These are phyloP conservation scores for Melanargia galathea DNA, from an alignment of 2,888 invertebrate species.

Conservation along the genomic window DNA sequence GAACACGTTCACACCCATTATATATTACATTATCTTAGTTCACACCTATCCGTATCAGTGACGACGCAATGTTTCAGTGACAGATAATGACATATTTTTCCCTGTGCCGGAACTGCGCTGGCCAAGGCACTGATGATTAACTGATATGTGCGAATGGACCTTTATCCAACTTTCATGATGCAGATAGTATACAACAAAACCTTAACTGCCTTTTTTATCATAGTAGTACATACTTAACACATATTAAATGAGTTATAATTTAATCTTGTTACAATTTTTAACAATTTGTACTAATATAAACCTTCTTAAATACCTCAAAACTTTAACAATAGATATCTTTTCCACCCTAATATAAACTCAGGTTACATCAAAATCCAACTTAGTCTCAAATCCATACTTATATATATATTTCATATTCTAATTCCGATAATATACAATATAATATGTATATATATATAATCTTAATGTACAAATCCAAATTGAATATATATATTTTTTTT, in stretches of 20 bases:
- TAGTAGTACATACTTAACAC: not conserved
- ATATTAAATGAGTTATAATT: not conserved
- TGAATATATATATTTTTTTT: not conserved
- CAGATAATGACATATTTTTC: too few relatives aligned
- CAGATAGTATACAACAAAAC: too few relatives aligned
- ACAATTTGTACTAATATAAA: slow-evolving; percentile 60
- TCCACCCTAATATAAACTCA: slow-evolving; percentile 32
- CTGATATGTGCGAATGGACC: too few relatives aligned
- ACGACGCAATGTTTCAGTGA: too few relatives aligned
- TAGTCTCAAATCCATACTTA: slow-evolving; percentile 12
- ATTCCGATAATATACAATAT: not conserved
- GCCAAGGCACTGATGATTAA: too few relatives aligned
- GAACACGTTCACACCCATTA: too few relatives aligned
- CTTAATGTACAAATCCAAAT: too few relatives aligned
- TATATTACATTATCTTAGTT: too few relatives aligned
- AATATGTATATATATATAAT: not conserved
- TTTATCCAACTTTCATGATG: too few relatives aligned
- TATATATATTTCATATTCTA: slow-evolving; percentile 9
- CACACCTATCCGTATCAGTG: too few relatives aligned
- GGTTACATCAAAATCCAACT: slow-evolving; percentile 30
- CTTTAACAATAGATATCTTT: slow-evolving; percentile 59
- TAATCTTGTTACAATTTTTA: slow-evolving; percentile 34
- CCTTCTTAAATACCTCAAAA: slow-evolving; percentile 53
- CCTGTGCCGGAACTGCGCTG: too few relatives aligned
- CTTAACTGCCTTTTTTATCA: not conserved